Conservation (phyloP, 1,140 invertebrate species). For the Telenomus remus region DNA sequence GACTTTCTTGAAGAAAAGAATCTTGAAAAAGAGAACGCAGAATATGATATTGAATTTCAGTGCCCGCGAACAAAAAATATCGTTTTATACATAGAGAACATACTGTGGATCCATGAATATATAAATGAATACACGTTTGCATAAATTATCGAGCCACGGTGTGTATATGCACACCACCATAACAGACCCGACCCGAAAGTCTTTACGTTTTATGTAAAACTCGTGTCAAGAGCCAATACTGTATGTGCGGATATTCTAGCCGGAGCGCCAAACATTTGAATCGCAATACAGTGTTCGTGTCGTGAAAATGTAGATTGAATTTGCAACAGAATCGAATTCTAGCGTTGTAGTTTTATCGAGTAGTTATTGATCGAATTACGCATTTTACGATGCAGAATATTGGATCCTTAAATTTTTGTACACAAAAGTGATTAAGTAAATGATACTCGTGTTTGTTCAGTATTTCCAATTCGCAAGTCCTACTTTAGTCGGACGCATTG, state of each 20-base stretch:
- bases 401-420: slow-evolving; percentile 43
- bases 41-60: slow-evolving; percentile 50
- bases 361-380: slow-evolving; percentile 53
- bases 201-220: slow-evolving; percentile 50
- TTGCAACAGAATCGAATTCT: slow-evolving; percentile 50
- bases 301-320: slow-evolving; percentile 56
- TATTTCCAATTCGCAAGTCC: not conserved
- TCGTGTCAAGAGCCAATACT: slow-evolving; percentile 51
- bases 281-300: slow-evolving; percentile 45
- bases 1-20: slow-evolving; percentile 15
- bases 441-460: slow-evolving; percentile 8
- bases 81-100: not conserved
- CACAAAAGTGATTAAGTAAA: slow-evolving; percentile 36
- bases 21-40: slow-evolving; percentile 7
- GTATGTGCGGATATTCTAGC: slow-evolving; percentile 49
- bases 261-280: slow-evolving; percentile 44
- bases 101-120: not conserved
- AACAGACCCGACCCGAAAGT: slow-evolving; percentile 17
- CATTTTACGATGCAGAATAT: slow-evolving; percentile 32
- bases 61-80: slow-evolving; percentile 25
- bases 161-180: not conserved
- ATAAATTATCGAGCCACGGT: not conserved
- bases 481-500: slow-evolving; percentile 10
- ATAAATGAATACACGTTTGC: slow-evolving; percentile 1
- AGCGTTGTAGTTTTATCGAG: slow-evolving; percentile 53